These are phyloP conservation scores for Desmophyllum pertusum DNA, from an alignment of 92 coral and sea anemone species.

Conservation along the genomic window DNA sequence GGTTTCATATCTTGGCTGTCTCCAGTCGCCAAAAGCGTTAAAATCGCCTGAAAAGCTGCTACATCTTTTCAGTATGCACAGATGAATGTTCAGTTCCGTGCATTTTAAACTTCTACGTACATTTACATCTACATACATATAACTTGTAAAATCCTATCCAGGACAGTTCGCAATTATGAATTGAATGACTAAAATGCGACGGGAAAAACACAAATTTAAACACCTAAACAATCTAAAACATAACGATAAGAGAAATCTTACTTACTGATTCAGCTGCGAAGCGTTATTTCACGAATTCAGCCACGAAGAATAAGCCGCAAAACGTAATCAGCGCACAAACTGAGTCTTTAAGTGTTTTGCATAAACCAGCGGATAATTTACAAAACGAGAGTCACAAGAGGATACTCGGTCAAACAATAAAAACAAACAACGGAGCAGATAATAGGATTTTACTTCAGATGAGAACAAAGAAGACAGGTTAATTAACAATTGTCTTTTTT, in stretches of 20 bases:
- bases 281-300: background rate
- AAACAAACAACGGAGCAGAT: background rate
- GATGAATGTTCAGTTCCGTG: too few species aligned
- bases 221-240: background rate
- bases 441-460: background rate
- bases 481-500: background rate
- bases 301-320: background rate
- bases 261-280: background rate
- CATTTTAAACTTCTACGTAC: too few species aligned
- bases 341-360: background rate
- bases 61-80: too few species aligned
- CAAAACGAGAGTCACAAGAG: background rate
- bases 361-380: background rate
- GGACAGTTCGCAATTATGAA: too few species aligned
- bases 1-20: too few species aligned
- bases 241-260: background rate
- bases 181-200: background rate
- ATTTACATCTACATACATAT: too few species aligned
- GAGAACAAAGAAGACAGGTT: background rate
- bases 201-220: background rate
- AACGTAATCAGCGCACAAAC: background rate
- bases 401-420: too few species aligned
- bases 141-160: too few species aligned
- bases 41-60: too few species aligned
- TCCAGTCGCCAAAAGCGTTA: too few species aligned